These are phyloP conservation scores for Syngnathoides biaculeatus DNA, from an alignment of 2,113 vertebrate species.

Conservation along the genomic window DNA sequence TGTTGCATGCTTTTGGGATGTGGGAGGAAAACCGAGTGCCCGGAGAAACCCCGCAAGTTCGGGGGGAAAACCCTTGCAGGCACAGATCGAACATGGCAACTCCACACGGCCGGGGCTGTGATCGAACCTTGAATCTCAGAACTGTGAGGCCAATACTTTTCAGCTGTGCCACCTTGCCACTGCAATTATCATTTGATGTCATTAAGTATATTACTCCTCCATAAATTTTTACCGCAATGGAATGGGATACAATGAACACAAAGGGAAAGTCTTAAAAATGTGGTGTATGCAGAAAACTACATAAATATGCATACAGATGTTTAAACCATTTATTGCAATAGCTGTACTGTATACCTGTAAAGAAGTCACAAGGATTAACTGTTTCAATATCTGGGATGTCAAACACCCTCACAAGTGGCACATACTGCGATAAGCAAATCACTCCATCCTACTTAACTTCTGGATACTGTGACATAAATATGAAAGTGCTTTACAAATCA, in stretches of 20 bases:
- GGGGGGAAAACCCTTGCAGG: no score
- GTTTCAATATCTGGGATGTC: constrained; percentile 96
- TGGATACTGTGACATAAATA: constrained; percentile 85
- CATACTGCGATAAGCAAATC: constrained; percentile 94
- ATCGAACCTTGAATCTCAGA: no score
- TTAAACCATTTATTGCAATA: constrained; percentile 99
- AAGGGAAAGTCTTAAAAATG: background rate
- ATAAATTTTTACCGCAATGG: background rate
- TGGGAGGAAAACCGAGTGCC: no score
- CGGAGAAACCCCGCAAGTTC: no score
- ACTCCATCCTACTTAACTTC: constrained; percentile 80
- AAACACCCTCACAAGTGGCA: constrained; percentile 95
- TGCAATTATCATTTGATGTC: background rate
- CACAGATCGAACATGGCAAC: no score
- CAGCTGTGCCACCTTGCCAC: no score
- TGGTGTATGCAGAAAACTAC: background rate
- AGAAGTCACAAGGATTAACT: constrained; percentile 98
- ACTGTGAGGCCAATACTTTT: no score
- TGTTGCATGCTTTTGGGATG: no score
- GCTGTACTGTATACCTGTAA: constrained; percentile 95
- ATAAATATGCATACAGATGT: constrained; percentile 69
- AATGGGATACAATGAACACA: background rate
- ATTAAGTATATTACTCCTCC: background rate
- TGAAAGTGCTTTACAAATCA: constrained; percentile 89
- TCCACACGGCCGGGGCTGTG: no score